Conservation (phyloP, 2,113 vertebrate species). For the Pangasianodon gigas region DNA sequence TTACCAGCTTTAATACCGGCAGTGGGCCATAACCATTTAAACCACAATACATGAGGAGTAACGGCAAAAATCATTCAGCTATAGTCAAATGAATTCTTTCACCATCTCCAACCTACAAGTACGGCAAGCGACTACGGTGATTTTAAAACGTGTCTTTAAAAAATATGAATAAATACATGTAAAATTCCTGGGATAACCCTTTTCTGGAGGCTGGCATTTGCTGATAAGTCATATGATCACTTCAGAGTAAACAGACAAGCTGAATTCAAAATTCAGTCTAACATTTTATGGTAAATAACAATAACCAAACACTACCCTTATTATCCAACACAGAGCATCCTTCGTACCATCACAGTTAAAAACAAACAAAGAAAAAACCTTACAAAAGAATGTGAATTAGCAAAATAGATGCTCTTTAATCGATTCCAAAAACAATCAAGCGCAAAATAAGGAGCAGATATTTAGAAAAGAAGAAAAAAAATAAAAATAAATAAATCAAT, state of each 20-base stretch:
- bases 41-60: not conserved
- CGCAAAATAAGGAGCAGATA: not conserved
- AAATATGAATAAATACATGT: not conserved
- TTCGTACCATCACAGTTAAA: constrained; percentile 13
- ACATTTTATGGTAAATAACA: not conserved
- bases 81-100: not conserved
- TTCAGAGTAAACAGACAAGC: not conserved
- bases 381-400: not conserved
- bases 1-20: not conserved
- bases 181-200: not conserved
- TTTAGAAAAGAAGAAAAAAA: not conserved
- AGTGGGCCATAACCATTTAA: not conserved
- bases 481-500: not conserved
- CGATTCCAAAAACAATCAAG: not conserved
- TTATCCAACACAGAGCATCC: not conserved
- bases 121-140: no score
- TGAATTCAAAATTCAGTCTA: not conserved
- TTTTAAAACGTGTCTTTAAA: not conserved
- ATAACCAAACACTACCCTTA: not conserved
- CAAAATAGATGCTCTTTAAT: not conserved
- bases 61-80: not conserved
- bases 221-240: not conserved
- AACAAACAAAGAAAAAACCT: not conserved
- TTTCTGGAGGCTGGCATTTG: not conserved
- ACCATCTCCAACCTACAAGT: not conserved